Evolutionary conservation across 1,140 invertebrate genomes (phyloP).

Genomic region (Micrasema longulum): DNA sequence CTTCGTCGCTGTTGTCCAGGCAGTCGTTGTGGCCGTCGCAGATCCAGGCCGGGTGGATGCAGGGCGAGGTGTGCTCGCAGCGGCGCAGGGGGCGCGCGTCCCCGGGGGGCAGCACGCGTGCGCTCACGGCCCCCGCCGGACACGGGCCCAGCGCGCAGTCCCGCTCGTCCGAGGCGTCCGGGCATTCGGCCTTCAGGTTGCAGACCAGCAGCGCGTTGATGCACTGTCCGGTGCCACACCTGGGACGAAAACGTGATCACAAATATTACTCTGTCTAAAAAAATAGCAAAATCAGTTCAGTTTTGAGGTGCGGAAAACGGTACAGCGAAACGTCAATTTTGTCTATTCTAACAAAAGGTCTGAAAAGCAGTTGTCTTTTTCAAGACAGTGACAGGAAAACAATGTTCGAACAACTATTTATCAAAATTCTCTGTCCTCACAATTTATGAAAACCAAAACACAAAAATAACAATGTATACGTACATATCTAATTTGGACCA

Average conservation of each 20-base stretch:
- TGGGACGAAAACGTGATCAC: constrained; percentile 52
- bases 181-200: constrained; percentile 76
- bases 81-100: constrained; percentile 16
- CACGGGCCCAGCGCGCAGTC: constrained; percentile 57
- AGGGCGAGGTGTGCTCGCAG: constrained; percentile 51
- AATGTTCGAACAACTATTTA: no score
- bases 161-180: constrained; percentile 73
- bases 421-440: no score
- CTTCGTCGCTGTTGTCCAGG: constrained; percentile 73
- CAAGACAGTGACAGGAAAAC: no score
- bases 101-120: constrained; percentile 35
- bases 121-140: constrained; percentile 49
- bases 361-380: no score
- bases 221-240: constrained; percentile 71
- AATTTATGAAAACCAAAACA: no score
- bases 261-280: constrained; percentile 5
- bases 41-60: constrained; percentile 68
- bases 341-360: no score
- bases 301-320: no score
- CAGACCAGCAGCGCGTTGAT: constrained; percentile 73
- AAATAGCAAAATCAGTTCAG: no score
- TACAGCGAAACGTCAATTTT: no score
- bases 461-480: no score
- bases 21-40: constrained; percentile 80
- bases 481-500: no score